Conservation (phyloP, 2,113 vertebrate species). For the Larimichthys polyactis region DNA sequence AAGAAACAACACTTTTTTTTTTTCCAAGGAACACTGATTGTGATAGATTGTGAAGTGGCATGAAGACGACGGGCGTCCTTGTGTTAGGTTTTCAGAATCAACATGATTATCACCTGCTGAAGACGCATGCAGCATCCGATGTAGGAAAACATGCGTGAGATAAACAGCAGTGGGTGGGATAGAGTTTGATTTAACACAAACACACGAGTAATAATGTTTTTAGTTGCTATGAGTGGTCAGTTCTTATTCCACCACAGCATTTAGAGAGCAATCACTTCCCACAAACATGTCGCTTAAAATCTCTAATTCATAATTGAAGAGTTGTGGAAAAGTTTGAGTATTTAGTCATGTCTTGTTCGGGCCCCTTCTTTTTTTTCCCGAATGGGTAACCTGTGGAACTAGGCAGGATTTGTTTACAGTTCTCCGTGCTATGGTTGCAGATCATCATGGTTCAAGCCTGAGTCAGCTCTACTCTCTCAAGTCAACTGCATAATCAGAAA, state of each 20-base stretch:
- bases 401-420: constrained; percentile 43
- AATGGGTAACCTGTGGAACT: constrained; percentile 25
- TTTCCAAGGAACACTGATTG: neutral
- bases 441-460: constrained; percentile 12
- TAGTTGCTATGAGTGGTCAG: neutral
- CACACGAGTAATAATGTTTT: neutral
- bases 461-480: constrained; percentile 24
- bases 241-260: constrained; percentile 5
- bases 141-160: neutral
- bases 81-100: constrained; percentile 18
- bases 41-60: neutral
- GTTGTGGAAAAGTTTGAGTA: neutral
- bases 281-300: neutral
- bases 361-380: neutral
- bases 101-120: constrained; percentile 4
- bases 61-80: constrained; percentile 21
- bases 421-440: neutral
- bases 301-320: constrained; percentile 6
- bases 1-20: neutral
- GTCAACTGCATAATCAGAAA: constrained; percentile 7
- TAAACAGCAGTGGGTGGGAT: neutral
- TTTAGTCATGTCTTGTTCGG: neutral
- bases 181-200: neutral
- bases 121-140: neutral
- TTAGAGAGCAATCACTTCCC: neutral